Conservation (phyloP, 2,888 invertebrate species). For the Amblyteles armatorius region DNA sequence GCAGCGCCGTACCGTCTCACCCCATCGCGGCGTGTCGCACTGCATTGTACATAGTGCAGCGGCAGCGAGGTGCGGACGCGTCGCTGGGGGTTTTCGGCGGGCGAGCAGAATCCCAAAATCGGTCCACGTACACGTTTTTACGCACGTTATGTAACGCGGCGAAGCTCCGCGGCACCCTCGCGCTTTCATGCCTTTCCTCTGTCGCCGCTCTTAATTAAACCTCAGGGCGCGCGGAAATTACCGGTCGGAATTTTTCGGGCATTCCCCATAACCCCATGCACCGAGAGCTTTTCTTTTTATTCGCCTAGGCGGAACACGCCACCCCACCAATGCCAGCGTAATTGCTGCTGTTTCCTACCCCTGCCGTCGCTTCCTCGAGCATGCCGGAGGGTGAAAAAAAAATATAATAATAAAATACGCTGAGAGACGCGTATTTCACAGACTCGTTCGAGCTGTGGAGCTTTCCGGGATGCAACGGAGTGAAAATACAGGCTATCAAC, state of each 20-base stretch:
- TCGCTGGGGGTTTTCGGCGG: constrained; percentile 1
- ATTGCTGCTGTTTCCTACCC: background rate
- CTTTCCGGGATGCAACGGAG: background rate
- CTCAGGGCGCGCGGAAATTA: constrained; percentile 54
- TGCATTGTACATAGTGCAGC: background rate
- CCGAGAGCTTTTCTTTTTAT: constrained; percentile 6
- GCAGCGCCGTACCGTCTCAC: background rate
- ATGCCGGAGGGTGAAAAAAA: background rate
- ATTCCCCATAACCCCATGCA: constrained; percentile 36
- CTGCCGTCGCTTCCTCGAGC: background rate
- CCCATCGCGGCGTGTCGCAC: background rate
- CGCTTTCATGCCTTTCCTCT: constrained; percentile 43
- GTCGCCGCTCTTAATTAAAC: constrained; percentile 60
- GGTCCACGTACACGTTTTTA: background rate
- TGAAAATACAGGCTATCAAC: background rate
- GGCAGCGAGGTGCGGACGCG: background rate
- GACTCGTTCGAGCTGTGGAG: background rate
- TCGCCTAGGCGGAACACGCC: background rate
- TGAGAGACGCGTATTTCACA: background rate
- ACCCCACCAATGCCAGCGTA: background rate
- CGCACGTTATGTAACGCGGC: background rate
- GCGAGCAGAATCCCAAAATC: constrained; percentile 23
- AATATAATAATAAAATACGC: no score
- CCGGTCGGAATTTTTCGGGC: constrained; percentile 55
- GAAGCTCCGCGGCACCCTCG: constrained; percentile 14